Evolutionary conservation across 2,888 invertebrate species (phyloP).

Genomic region (Macrosoma leucophasiata): DNA sequence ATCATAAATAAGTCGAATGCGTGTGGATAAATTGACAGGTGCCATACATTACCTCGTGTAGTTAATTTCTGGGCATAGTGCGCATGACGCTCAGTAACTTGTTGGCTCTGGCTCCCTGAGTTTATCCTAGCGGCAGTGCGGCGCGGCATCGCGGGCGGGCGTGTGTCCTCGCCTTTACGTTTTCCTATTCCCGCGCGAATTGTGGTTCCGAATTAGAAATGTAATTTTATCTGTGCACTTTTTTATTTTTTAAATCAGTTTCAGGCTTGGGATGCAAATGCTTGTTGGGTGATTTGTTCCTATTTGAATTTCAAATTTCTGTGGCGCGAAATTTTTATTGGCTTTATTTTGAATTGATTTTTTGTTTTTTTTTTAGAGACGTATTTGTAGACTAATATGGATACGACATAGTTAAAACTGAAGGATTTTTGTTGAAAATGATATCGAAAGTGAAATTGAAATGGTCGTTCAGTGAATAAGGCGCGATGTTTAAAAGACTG

Average conservation of each 20-base stretch:
- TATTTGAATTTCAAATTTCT: conserved; percentile 21
- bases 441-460: conserved; percentile 60
- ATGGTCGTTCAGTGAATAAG: conserved; percentile 51
- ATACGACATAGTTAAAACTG: conserved; percentile 34
- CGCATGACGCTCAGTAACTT: conserved; percentile 70
- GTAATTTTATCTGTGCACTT: conserved; percentile 13
- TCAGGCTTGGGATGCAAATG: not conserved
- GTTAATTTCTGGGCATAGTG: too few species aligned
- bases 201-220: conserved; percentile 30
- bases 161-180: conserved; percentile 36
- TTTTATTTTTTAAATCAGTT: conserved; percentile 7
- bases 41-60: conserved; percentile 11
- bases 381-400: conserved; percentile 29
- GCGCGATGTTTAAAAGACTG: conserved; percentile 51
- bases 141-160: conserved; percentile 49
- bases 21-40: too few species aligned
- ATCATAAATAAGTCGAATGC: too few species aligned
- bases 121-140: conserved; percentile 61
- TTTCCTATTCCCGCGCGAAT: conserved; percentile 34
- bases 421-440: conserved; percentile 24
- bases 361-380: not conserved
- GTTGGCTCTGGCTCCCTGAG: conserved; percentile 54
- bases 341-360: not conserved
- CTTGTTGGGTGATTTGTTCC: not conserved
- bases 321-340: not conserved